Conservation (phyloP, 53 echinoderm and acorn worm genomes). For the Henricia sp. region DNA sequence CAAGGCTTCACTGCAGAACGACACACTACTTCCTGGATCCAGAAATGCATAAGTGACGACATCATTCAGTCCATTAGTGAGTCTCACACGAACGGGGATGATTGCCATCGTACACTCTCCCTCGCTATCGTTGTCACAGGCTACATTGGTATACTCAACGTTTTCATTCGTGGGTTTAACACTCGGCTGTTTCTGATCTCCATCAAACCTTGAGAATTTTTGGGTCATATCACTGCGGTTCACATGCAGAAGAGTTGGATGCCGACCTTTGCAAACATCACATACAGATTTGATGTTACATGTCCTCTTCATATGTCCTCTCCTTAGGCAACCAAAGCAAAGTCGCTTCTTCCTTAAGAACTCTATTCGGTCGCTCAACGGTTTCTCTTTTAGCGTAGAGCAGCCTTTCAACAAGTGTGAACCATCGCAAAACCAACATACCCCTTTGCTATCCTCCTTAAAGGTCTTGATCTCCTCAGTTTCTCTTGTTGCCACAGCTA, state of each 20-base stretch:
- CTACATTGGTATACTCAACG: neutral
- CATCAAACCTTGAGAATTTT: too few species aligned
- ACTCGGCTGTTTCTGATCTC: constrained; percentile 5
- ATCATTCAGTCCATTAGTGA: too few species aligned
- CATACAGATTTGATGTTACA: constrained; percentile 37
- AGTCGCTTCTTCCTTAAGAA: constrained; percentile 4
- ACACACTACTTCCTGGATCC: constrained; percentile 57
- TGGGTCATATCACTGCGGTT: too few species aligned
- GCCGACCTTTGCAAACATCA: too few species aligned
- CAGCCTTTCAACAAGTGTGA: too few species aligned
- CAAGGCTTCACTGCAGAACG: constrained; percentile 57
- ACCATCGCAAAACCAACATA: too few species aligned
- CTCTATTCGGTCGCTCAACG: too few species aligned
- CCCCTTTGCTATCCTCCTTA: neutral
- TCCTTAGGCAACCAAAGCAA: constrained; percentile 63
- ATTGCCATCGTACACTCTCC: constrained; percentile 58
- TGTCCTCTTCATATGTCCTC: constrained; percentile 52
- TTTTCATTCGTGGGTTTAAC: constrained; percentile 33
- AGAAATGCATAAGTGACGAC: constrained; percentile 49
- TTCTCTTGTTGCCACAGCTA: constrained; percentile 17
- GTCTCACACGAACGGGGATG: too few species aligned
- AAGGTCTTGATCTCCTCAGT: neutral
- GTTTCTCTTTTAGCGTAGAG: too few species aligned
- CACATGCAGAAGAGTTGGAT: too few species aligned
- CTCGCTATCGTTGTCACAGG: too few species aligned